Percentiles rank a stretch among this genome's conserved stretches.
Evolutionary conservation across 2,113 vertebrate genomes (phyloP).

Genomic region (Pollachius pollachius): DNA sequence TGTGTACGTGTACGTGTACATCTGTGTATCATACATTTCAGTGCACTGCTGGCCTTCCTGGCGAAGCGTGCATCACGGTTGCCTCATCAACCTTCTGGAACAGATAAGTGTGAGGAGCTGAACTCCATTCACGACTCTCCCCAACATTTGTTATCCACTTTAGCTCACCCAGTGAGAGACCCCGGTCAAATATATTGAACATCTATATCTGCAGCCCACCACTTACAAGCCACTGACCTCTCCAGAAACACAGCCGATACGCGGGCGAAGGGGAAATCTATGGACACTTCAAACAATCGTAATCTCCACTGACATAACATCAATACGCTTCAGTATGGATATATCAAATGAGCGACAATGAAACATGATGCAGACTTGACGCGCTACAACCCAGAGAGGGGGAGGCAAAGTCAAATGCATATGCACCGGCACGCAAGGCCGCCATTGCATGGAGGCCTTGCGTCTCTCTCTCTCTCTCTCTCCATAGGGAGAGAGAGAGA

Average conservation of each 20-base stretch:
- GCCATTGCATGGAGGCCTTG: too few relatives aligned
- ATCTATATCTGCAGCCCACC: slow-evolving; percentile 57
- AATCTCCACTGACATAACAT: slow-evolving; percentile 57
- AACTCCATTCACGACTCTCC: slow-evolving; percentile 51
- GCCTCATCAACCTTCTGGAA: slow-evolving; percentile 13
- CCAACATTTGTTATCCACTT: slow-evolving; percentile 54
- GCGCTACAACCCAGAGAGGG: neutral
- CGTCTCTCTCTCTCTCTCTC: too few relatives aligned
- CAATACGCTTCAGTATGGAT: slow-evolving; percentile 65
- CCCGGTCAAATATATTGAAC: slow-evolving; percentile 61
- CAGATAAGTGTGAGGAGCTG: slow-evolving; percentile 22
- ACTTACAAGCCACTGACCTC: slow-evolving; percentile 44
- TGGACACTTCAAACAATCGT: slow-evolving; percentile 69
- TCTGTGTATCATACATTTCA: neutral
- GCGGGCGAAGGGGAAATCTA: slow-evolving; percentile 61
- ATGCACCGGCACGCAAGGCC: too few relatives aligned
- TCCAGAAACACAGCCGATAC: slow-evolving; percentile 56
- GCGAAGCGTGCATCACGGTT: slow-evolving; percentile 3
- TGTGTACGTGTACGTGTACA: too few relatives aligned
- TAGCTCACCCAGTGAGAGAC: slow-evolving; percentile 50
- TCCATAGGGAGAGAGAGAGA: neutral
- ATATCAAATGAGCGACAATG: slow-evolving; percentile 48
- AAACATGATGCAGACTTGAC: slow-evolving; percentile 41
- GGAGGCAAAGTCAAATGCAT: too few relatives aligned
- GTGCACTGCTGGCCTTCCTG: too few relatives aligned